Conservation (phyloP, 1,140 invertebrate species). For the Chymomyza costata region DNA sequence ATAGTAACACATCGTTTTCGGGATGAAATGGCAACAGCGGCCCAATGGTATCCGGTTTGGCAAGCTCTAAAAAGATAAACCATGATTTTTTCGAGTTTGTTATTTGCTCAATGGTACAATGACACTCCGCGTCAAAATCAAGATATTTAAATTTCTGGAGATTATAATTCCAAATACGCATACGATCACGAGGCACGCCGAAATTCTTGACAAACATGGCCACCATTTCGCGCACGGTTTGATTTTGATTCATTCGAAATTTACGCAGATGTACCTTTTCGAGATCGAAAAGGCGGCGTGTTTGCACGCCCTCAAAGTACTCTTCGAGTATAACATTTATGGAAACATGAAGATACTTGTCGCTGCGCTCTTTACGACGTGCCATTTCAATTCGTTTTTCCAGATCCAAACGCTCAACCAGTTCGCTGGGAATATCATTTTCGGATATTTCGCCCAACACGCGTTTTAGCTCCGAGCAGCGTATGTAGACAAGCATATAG, state of each 20-base stretch:
- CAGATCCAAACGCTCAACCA: conserved; percentile 90
- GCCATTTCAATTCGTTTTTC: conserved; percentile 94
- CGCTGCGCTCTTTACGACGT: conserved; percentile 92
- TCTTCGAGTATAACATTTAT: conserved; percentile 77
- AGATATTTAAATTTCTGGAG: conserved; percentile 84
- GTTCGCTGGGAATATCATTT: conserved; percentile 92
- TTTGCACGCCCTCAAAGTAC: conserved; percentile 93
- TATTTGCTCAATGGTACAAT: conserved; percentile 85
- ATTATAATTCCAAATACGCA: conserved; percentile 88
- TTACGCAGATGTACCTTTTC: conserved; percentile 89
- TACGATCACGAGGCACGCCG: conserved; percentile 89
- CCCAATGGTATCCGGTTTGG: conserved; percentile 87
- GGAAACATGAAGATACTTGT: conserved; percentile 96
- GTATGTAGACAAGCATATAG: conserved; percentile 99
- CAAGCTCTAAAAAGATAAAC: conserved; percentile 93
- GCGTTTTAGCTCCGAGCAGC: conserved; percentile 85
- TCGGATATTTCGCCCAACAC: conserved; percentile 87
- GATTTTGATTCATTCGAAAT: conserved; percentile 91
- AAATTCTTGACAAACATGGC: conserved; percentile 88
- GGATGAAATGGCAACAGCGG: conserved; percentile 91
- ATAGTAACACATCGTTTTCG: conserved; percentile 93
- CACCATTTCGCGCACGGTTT: conserved; percentile 88
- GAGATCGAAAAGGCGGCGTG: conserved; percentile 94
- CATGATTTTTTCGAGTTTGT: conserved; percentile 90
- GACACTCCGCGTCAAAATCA: conserved; percentile 86